Percentiles rank a stretch among this genome's conserved stretches.
Evolutionary conservation across 2,113 vertebrate genomes (phyloP).

Genomic region (Zingel zingel): DNA sequence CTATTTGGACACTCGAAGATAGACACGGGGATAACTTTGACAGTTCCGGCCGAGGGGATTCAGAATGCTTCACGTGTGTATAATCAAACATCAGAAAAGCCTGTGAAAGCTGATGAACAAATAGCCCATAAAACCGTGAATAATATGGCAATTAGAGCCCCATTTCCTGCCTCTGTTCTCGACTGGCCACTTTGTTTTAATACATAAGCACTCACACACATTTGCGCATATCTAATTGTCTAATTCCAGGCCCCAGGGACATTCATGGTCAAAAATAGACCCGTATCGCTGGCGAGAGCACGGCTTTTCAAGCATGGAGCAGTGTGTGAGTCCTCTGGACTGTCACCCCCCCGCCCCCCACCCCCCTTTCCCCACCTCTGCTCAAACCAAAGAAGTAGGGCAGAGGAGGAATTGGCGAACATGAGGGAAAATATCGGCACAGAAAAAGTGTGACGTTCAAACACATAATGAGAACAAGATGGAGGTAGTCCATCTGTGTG

Average conservation of each 20-base stretch:
- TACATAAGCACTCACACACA: constrained; percentile 65
- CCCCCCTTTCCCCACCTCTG: constrained; percentile 1
- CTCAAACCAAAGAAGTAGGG: constrained; percentile 9
- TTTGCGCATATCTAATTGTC: constrained; percentile 73
- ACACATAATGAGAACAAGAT: constrained; percentile 58
- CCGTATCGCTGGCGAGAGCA: constrained; percentile 45
- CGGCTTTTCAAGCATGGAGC: constrained; percentile 32
- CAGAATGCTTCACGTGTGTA: constrained; percentile 37
- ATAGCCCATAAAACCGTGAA: constrained; percentile 71
- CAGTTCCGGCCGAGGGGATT: constrained; percentile 45
- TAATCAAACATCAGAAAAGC: constrained; percentile 60
- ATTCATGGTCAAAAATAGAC: constrained; percentile 57
- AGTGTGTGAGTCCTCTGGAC: constrained; percentile 25
- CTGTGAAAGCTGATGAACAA: constrained; percentile 64
- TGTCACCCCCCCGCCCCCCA: neutral
- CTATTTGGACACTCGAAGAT: constrained; percentile 44
- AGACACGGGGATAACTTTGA: constrained; percentile 36
- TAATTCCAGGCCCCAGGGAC: constrained; percentile 67
- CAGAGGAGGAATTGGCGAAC: constrained; percentile 13
- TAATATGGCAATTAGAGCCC: constrained; percentile 69
- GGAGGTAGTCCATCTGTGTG: constrained; percentile 17
- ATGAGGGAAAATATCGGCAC: constrained; percentile 31
- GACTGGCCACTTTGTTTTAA: constrained; percentile 62
- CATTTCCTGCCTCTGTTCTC: constrained; percentile 78
- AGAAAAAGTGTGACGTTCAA: constrained; percentile 39